Conservation (phyloP, 2,888 invertebrate species). For the Macrosoma leucophasiata region DNA sequence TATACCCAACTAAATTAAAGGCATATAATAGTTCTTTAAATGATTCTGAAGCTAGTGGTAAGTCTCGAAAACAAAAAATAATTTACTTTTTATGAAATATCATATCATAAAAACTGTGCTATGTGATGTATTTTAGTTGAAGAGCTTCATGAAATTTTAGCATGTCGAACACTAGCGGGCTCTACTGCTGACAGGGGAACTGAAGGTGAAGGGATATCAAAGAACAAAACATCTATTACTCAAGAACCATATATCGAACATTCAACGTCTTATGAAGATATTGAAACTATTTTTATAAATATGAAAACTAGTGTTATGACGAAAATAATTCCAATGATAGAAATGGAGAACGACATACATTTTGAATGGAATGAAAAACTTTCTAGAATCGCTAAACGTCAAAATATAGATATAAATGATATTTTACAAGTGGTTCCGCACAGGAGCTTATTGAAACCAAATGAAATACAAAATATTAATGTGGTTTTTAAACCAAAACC, state of each 20-base stretch:
- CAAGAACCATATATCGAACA: constrained; percentile 19
- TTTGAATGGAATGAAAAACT: constrained; percentile 57
- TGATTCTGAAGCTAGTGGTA: constrained; percentile 32
- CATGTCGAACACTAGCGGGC: constrained; percentile 22
- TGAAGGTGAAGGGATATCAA: constrained; percentile 19
- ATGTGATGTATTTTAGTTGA: constrained; percentile 29
- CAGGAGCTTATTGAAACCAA: constrained; percentile 67
- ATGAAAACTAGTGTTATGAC: constrained; percentile 36
- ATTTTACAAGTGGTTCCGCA: constrained; percentile 62
- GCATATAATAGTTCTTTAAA: constrained; percentile 23
- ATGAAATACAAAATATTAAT: constrained; percentile 63
- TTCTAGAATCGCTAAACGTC: constrained; percentile 30
- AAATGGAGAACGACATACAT: constrained; percentile 33
- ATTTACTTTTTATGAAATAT: no score
- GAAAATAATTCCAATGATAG: constrained; percentile 51
- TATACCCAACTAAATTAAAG: constrained; percentile 1
- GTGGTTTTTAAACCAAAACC: constrained; percentile 62
- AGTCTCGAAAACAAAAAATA: no score
- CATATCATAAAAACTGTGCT: no score
- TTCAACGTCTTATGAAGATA: constrained; percentile 23
- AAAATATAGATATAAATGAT: constrained; percentile 43
- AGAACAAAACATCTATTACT: constrained; percentile 12
- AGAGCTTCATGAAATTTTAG: constrained; percentile 30
- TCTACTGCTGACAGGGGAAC: constrained; percentile 26
- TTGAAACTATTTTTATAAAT: constrained; percentile 25